Base-by-base conservation (phyloP, 2,797 vertebrate species). In the Trachurus trachurus region DNA sequence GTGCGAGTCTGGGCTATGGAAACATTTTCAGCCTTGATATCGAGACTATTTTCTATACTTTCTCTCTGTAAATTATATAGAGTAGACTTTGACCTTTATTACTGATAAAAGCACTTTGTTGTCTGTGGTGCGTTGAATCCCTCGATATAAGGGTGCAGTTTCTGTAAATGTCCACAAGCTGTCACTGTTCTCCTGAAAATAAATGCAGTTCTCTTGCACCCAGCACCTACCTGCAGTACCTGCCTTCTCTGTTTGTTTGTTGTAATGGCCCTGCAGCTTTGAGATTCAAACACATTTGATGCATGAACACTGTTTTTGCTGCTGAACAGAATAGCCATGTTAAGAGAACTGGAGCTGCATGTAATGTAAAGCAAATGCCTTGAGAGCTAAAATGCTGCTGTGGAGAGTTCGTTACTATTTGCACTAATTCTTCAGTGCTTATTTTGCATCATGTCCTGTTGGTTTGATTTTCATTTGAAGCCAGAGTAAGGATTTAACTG, bases 131-230 rank as follows among this genome's bases (percentile, higher is more conserved):
- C 1, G 21, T 63, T 42, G 12, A 57, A 47, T 12, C 19, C 1
- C 11, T 52, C 4, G 2, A 0, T 26, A 16, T 62, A 6, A 6
- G 6, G 16, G 26, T 22, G 39, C 42, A 9, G 10, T 4, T 42
- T 52, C 37, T n/a, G 5, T 7, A 47, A 34, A 26, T 45, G 66
- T 54, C 88, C 93, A 92, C 89, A 69, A 78, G 91, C 64, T 91
- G 93, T 81, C 92, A 26, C 57, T 87, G 34, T 88, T 73, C 16
- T 11, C 60, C 66, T 37, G 70, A 47, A 59, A 22, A 80, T 63
- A 2, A 11, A 47, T 2, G 37, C 37, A 19, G 5, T 7, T 65
- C 13, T 13, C 15, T 11, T 21, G 21, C 47, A 21, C 19, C 4
- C 40, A 15, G 31, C 56, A 2, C 17, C 17, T 11, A 39, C 40